Evolutionary conservation across 2,113 vertebrate species (phyloP).

Genomic region (Saccopteryx bilineata): DNA sequence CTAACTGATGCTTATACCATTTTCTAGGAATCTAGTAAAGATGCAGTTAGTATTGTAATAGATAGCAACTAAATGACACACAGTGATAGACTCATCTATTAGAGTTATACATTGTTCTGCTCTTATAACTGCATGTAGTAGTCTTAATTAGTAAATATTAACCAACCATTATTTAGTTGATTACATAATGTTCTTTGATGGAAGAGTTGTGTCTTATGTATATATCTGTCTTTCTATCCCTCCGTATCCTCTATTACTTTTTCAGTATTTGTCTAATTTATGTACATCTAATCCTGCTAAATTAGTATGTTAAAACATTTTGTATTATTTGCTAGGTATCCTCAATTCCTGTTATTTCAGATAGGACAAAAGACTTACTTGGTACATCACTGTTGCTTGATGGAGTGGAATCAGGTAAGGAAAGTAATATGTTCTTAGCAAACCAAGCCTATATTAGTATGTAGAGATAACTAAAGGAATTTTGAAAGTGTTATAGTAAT

Average conservation of each 20-base stretch:
- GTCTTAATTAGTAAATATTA: conserved; percentile 4
- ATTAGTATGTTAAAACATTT: conserved; percentile 4
- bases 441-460: neutral
- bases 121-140: neutral
- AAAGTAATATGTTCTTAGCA: neutral
- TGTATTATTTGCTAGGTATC: conserved; percentile 83
- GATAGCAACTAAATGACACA: neutral
- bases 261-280: neutral
- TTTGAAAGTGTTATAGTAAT: neutral
- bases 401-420: conserved; percentile 91
- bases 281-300: neutral
- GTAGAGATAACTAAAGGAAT: neutral
- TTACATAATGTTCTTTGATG: neutral
- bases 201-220: neutral
- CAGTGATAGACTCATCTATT: neutral
- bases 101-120: neutral
- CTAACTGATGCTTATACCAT: neutral
- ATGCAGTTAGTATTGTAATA: neutral
- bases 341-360: conserved; percentile 83
- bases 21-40: conserved; percentile 16
- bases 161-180: neutral
- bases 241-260: neutral
- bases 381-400: conserved; percentile 86
- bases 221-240: neutral
- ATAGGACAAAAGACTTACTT: conserved; percentile 83